These are phyloP conservation scores for Choristoneura rosaceana DNA, from an alignment of 2,888 invertebrate genomes.

Conservation along the genomic window DNA sequence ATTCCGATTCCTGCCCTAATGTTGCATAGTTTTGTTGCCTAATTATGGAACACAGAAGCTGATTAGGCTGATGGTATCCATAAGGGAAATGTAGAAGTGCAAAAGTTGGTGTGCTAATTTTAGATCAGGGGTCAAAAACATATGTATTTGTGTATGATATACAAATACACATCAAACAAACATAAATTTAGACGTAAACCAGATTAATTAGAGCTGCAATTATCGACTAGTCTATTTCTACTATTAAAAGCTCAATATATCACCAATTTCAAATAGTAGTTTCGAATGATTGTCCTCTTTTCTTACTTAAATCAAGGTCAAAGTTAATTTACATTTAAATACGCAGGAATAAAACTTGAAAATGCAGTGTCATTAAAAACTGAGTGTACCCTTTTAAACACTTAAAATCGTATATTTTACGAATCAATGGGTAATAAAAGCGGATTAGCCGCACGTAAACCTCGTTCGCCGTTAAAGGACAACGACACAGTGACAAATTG, in stretches of 20 bases:
- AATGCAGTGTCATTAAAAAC: constrained; percentile 1
- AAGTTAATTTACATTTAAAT: constrained; percentile 1
- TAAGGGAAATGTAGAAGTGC: not conserved
- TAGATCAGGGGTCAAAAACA: not conserved
- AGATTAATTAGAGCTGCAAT: too few species aligned
- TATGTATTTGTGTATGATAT: too few species aligned
- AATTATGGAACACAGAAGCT: constrained; percentile 30
- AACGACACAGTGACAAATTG: constrained; percentile 15
- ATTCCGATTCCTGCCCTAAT: constrained; percentile 55
- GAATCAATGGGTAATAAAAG: constrained; percentile 25
- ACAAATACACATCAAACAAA: too few species aligned
- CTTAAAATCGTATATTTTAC: constrained; percentile 26
- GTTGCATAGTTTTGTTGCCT: constrained; percentile 40
- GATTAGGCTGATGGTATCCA: constrained; percentile 10
- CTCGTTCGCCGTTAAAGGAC: constrained; percentile 14
- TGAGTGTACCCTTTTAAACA: constrained; percentile 10
- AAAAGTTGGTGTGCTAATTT: not conserved
- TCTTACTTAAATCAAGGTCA: not conserved
- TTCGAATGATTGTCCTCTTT: not conserved
- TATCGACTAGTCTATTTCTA: too few species aligned
- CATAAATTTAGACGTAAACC: too few species aligned
- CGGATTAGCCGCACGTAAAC: constrained; percentile 18
- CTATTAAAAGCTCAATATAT: too few species aligned
- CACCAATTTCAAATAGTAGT: too few species aligned
- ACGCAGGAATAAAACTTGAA: constrained; percentile 7